Percentiles rank a stretch among this genome's conserved stretches.
phyloP scores from a whole-genome alignment of 1,140 invertebrate species.

The Drosophila sucinea region DNA sequence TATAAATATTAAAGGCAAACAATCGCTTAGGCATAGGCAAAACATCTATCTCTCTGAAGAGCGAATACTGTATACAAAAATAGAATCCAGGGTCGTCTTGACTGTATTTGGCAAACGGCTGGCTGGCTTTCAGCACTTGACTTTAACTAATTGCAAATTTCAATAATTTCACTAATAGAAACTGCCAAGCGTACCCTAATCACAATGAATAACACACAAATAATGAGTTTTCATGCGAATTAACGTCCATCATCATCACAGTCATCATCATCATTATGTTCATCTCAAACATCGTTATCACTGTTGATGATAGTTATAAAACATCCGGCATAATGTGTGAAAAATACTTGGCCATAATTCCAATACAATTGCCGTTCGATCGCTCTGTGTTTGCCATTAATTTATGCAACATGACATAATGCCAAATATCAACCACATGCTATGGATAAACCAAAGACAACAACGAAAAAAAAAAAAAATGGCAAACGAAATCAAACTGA shows the following conservation, averaged over 20 bases:
- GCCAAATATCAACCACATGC: slow-evolving; percentile 28
- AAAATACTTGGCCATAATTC: slow-evolving; percentile 62
- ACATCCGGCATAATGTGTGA: slow-evolving; percentile 73
- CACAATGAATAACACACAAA: slow-evolving; percentile 61
- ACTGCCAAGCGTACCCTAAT: slow-evolving; percentile 23
- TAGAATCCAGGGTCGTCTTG: slow-evolving; percentile 57
- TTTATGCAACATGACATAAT: slow-evolving; percentile 66
- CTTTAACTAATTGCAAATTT: slow-evolving; percentile 69
- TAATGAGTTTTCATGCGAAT: slow-evolving; percentile 49
- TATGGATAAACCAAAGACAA: slow-evolving; percentile 18
- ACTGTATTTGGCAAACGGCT: slow-evolving; percentile 39
- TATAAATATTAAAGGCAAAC: slow-evolving; percentile 62
- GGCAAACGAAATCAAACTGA: slow-evolving; percentile 20
- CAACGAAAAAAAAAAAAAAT: slow-evolving; percentile 22
- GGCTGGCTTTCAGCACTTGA: slow-evolving; percentile 44
- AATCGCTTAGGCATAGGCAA: slow-evolving; percentile 4
- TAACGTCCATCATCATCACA: slow-evolving; percentile 37
- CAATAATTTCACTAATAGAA: slow-evolving; percentile 66
- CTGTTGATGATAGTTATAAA: slow-evolving; percentile 36
- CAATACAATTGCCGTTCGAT: slow-evolving; percentile 47
- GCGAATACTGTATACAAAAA: slow-evolving; percentile 29
- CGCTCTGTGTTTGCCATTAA: slow-evolving; percentile 42
- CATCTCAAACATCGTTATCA: slow-evolving; percentile 5
- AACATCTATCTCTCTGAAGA: neutral
- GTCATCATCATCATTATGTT: slow-evolving; percentile 21